These are phyloP conservation scores for Calameuta idolon DNA, from an alignment of 2,888 invertebrate species.

Conservation along the genomic window DNA sequence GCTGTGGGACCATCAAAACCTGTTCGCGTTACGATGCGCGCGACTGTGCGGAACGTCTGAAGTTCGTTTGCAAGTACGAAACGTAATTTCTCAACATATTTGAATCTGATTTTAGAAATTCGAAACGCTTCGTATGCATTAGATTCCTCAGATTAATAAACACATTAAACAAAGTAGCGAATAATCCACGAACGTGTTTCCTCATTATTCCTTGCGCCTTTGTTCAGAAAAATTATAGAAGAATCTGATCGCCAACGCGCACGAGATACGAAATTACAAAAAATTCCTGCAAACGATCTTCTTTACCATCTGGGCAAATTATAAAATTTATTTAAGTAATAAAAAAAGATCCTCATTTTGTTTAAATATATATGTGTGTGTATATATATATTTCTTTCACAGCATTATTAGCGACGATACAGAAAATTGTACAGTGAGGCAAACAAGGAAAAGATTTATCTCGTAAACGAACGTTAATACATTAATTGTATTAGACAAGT, in stretches of 20 bases:
- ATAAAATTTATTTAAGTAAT: not conserved
- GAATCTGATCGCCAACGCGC: not conserved
- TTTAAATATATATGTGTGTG: slow-evolving; percentile 27
- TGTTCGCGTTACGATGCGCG: slow-evolving; percentile 13
- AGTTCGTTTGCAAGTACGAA: not conserved
- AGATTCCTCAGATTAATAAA: not conserved
- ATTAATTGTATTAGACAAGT: slow-evolving; percentile 55
- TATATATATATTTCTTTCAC: slow-evolving; percentile 48
- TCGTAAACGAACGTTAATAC: slow-evolving; percentile 58
- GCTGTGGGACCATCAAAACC: slow-evolving; percentile 17
- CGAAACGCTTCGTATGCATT: not conserved
- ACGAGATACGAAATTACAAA: not conserved
- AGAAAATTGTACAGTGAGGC: slow-evolving; percentile 56
- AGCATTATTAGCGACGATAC: slow-evolving; percentile 62
- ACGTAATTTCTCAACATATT: not conserved
- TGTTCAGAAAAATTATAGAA: not conserved
- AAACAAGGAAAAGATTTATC: slow-evolving; percentile 43
- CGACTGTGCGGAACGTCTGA: not conserved
- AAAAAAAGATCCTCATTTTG: not conserved
- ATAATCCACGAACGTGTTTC: not conserved
- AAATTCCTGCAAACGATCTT: not conserved
- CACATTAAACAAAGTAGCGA: not conserved
- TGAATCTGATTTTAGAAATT: not conserved
- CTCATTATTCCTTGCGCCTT: not conserved
- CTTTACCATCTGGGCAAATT: not conserved